Evolutionary conservation across 2,888 invertebrate genomes (phyloP).

Genomic region (Drepana falcataria): DNA sequence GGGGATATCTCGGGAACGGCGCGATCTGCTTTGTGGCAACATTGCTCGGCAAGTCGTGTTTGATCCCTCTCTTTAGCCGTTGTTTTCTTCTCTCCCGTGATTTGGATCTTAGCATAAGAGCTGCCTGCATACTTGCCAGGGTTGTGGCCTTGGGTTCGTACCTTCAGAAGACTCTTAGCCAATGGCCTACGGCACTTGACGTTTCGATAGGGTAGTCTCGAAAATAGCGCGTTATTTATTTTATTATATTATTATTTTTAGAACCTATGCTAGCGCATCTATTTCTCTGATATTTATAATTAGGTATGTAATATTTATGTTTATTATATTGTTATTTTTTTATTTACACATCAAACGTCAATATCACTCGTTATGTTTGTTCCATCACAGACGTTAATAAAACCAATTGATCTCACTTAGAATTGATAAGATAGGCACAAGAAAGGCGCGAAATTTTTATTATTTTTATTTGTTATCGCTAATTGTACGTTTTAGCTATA

Average conservation of each 20-base stretch:
- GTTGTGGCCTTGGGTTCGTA: constrained; percentile 58
- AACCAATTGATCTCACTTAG: constrained; percentile 52
- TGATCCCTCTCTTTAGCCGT: constrained; percentile 84
- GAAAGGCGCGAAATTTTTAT: constrained; percentile 66
- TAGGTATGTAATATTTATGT: constrained; percentile 16
- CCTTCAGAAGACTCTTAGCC: constrained; percentile 44
- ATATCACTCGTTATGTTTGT: constrained; percentile 53
- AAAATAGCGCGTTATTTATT: constrained; percentile 14
- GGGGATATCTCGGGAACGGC: constrained; percentile 92
- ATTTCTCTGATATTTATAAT: no score
- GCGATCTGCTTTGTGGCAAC: constrained; percentile 92
- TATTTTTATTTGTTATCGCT: constrained; percentile 30
- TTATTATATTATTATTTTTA: constrained; percentile 18
- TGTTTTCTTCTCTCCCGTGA: constrained; percentile 91
- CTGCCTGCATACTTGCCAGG: constrained; percentile 92
- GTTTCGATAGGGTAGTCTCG: constrained; percentile 11
- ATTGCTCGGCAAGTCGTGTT: constrained; percentile 90
- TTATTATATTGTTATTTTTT: constrained; percentile 20
- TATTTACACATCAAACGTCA: constrained; percentile 52
- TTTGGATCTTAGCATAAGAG: constrained; percentile 94
- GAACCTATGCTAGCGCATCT: constrained; percentile 44
- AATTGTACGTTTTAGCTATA: constrained; percentile 45
- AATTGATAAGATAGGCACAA: constrained; percentile 64
- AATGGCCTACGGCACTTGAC: constrained; percentile 19
- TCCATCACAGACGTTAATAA: constrained; percentile 62